Conservation (phyloP, 2,888 invertebrate genomes). For the Chloroclysta siterata region DNA sequence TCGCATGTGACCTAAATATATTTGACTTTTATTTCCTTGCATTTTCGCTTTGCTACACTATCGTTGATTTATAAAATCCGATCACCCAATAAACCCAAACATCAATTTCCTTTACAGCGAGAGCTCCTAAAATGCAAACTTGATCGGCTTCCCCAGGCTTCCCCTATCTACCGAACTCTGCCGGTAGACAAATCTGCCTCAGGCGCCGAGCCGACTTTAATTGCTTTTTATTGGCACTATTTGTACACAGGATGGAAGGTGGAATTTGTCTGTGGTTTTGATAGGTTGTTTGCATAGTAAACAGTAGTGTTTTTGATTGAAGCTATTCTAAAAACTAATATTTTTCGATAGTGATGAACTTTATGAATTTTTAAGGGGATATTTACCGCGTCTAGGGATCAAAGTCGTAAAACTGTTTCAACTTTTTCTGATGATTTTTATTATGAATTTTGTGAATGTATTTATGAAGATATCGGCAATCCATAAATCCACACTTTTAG, state of each 20-base stretch:
- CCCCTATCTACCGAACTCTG: slow-evolving; percentile 42
- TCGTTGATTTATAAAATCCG: slow-evolving; percentile 1
- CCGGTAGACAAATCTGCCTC: slow-evolving; percentile 58
- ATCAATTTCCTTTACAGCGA: slow-evolving; percentile 6
- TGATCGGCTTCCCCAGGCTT: slow-evolving; percentile 39
- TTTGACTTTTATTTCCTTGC: neutral
- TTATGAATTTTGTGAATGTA: too few species aligned
- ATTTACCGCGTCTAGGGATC: neutral
- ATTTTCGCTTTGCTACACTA: neutral
- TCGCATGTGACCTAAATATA: too few species aligned
- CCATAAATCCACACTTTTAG: too few species aligned
- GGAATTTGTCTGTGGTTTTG: slow-evolving; percentile 13
- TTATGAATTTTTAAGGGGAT: too few species aligned
- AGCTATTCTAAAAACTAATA: too few species aligned
- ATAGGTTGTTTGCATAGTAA: slow-evolving; percentile 2
- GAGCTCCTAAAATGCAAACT: slow-evolving; percentile 15
- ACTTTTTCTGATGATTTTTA: too few species aligned
- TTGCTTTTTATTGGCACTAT: slow-evolving; percentile 25
- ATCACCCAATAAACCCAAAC: slow-evolving; percentile 14
- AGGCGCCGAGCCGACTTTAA: slow-evolving; percentile 37
- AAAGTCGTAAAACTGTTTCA: too few species aligned
- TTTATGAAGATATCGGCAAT: too few species aligned
- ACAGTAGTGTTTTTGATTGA: neutral
- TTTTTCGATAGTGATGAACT: too few species aligned
- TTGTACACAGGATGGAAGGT: slow-evolving; percentile 18